Conservation (phyloP, 2,888 invertebrate species). For the Latheticus oryzae region DNA sequence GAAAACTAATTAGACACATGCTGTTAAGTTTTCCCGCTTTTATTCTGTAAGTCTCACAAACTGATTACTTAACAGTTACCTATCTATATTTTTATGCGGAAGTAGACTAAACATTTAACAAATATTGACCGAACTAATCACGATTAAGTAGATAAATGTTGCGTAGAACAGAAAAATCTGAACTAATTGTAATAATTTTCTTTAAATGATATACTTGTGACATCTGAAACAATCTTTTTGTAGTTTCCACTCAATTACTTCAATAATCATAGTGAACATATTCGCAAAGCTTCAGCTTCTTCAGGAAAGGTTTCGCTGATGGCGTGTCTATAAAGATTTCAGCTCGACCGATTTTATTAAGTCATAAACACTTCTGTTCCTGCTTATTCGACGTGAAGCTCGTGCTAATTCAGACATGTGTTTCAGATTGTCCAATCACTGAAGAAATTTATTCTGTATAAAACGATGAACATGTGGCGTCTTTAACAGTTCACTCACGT, state of each 20-base stretch:
- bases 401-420: conserved; percentile 37
- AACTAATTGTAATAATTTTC: too few species aligned
- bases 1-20: too few species aligned
- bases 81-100: too few species aligned
- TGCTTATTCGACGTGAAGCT: conserved; percentile 27
- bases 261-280: conserved; percentile 34
- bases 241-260: conserved; percentile 47
- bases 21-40: too few species aligned
- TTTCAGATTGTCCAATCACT: conserved; percentile 34
- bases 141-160: too few species aligned
- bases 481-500: conserved; percentile 45
- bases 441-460: conserved; percentile 36
- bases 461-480: conserved; percentile 33
- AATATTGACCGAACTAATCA: conserved; percentile 36
- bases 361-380: conserved; percentile 36
- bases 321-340: conserved; percentile 36
- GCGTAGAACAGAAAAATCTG: too few species aligned
- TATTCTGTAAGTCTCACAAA: too few species aligned
- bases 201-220: too few species aligned
- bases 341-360: conserved; percentile 36
- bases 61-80: too few species aligned
- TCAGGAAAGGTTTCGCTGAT: conserved; percentile 35
- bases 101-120: too few species aligned
- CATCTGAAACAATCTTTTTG: too few species aligned
- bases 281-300: conserved; percentile 20